Percentiles rank a stretch among this genome's conserved stretches.
Evolutionary conservation across 2,113 vertebrate genomes (phyloP).

Genomic region (Halichoeres trimaculatus): DNA sequence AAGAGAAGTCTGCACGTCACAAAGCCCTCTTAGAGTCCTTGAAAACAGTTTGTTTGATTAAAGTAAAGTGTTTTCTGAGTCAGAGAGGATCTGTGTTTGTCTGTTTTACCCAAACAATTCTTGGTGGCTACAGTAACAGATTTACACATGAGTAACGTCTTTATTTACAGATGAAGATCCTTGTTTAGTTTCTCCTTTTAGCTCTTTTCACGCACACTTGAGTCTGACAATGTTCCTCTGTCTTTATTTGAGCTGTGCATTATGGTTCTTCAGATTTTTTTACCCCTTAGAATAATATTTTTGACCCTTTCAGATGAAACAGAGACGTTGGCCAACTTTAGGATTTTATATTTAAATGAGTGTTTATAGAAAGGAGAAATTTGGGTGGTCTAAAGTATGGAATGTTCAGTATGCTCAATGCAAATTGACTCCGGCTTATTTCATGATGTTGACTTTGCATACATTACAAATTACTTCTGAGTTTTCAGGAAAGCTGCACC

Average conservation of each 20-base stretch:
- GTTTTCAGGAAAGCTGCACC: neutral
- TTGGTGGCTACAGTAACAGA: slow-evolving; percentile 19
- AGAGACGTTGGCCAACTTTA: neutral
- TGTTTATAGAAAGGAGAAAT: neutral
- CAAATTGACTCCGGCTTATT: slow-evolving; percentile 7
- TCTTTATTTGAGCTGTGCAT: neutral
- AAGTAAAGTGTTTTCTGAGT: slow-evolving; percentile 5
- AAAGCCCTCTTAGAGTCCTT: too few relatives aligned
- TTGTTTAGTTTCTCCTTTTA: slow-evolving; percentile 37
- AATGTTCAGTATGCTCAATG: neutral
- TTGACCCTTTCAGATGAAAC: neutral
- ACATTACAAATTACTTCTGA: slow-evolving; percentile 11
- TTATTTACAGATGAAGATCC: slow-evolving; percentile 54
- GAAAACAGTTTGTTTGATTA: slow-evolving; percentile 17
- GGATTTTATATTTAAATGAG: slow-evolving; percentile 3
- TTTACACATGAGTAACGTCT: slow-evolving; percentile 21
- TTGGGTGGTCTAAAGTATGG: neutral
- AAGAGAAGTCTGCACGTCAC: too few relatives aligned
- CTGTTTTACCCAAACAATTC: slow-evolving; percentile 36
- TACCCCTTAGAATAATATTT: neutral
- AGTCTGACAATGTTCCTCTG: slow-evolving; percentile 29
- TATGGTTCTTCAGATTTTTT: neutral
- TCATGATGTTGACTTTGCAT: slow-evolving; percentile 1
- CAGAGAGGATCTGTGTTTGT: slow-evolving; percentile 26
- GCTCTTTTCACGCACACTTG: slow-evolving; percentile 16